These are phyloP conservation scores for Bombus pyrosoma DNA, from an alignment of 1,140 invertebrate genomes.

Conservation along the genomic window DNA sequence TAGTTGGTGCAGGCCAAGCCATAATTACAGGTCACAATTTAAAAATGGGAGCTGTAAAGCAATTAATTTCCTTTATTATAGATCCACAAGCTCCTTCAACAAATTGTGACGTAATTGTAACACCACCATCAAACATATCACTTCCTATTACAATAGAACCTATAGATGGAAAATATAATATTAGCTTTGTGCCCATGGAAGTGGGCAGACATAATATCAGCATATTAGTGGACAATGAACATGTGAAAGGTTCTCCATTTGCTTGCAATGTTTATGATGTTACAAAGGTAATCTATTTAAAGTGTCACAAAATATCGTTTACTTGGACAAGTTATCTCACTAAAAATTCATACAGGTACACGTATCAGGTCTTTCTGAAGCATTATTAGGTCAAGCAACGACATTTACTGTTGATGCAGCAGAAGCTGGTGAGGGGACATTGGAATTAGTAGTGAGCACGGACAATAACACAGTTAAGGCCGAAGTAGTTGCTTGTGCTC, in stretches of 20 bases:
- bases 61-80: slow-evolving; percentile 84
- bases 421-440: slow-evolving; percentile 96
- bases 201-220: slow-evolving; percentile 93
- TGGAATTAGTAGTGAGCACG: slow-evolving; percentile 97
- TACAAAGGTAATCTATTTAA: slow-evolving; percentile 85
- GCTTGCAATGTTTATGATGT: slow-evolving; percentile 97
- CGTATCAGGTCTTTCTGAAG: slow-evolving; percentile 80
- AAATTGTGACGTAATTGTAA: slow-evolving; percentile 87
- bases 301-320: background rate
- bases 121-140: slow-evolving; percentile 90
- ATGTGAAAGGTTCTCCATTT: slow-evolving; percentile 95
- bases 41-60: slow-evolving; percentile 85
- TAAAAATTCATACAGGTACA: slow-evolving; percentile 70
- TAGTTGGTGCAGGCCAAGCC: slow-evolving; percentile 86
- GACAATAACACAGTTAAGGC: slow-evolving; percentile 93
- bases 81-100: slow-evolving; percentile 83
- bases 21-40: slow-evolving; percentile 84
- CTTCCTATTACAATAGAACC: slow-evolving; percentile 86
- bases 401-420: slow-evolving; percentile 97
- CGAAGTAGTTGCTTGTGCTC: slow-evolving; percentile 93
- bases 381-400: slow-evolving; percentile 89
- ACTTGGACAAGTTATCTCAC: background rate
- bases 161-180: slow-evolving; percentile 87
- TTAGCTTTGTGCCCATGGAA: slow-evolving; percentile 91
- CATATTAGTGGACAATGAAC: slow-evolving; percentile 90